Percentiles rank a stretch among this genome's conserved stretches.
These are phyloP conservation scores for Premnoplex brunnescens DNA, from an alignment of 2,797 vertebrate genomes.

Conservation along the genomic window DNA sequence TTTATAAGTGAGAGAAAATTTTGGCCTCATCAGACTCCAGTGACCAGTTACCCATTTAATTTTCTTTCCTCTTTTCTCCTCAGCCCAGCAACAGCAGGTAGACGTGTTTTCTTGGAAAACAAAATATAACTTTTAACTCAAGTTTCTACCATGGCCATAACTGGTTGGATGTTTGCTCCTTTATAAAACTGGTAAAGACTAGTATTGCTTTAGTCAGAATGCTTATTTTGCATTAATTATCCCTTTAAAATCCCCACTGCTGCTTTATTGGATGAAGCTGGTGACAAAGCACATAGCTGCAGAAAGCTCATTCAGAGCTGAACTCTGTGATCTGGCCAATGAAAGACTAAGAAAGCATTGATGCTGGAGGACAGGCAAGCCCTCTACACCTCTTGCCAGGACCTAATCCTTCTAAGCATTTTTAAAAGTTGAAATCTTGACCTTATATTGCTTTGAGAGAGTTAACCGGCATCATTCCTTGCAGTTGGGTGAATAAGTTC, in stretches of 20 bases:
- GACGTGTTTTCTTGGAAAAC: background rate
- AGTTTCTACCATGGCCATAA: background rate
- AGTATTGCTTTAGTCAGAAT: background rate
- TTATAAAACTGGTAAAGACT: background rate
- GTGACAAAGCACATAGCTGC: background rate
- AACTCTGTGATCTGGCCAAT: background rate
- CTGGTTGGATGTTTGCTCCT: background rate
- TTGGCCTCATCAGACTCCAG: background rate
- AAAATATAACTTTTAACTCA: background rate
- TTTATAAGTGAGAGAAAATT: constrained; percentile 27
- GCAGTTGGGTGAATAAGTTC: background rate
- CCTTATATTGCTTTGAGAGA: background rate
- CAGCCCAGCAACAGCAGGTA: background rate
- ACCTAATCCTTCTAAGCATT: background rate
- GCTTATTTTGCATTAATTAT: background rate
- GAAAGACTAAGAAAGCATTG: background rate
- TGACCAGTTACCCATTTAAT: background rate
- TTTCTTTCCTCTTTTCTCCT: background rate
- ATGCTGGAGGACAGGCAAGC: background rate
- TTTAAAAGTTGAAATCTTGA: background rate
- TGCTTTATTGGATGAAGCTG: background rate
- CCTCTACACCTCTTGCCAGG: background rate
- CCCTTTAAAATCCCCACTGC: background rate
- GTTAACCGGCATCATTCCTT: background rate
- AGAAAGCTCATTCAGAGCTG: background rate